Base-by-base conservation (phyloP, 2,888 invertebrate genomes). In the Cryptus viduatorius region DNA sequence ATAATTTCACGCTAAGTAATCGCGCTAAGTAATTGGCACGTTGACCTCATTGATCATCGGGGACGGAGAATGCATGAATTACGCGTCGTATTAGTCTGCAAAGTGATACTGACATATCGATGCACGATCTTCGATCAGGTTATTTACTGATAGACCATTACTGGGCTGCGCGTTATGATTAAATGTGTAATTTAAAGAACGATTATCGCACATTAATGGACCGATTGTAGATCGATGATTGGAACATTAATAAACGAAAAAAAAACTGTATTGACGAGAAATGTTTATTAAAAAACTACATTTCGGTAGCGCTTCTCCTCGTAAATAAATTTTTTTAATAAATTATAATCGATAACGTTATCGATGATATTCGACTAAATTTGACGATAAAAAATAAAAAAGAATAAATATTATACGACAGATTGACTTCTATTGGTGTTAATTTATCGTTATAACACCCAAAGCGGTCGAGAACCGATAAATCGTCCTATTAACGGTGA, bases 401-500 rank as follows among this genome's bases (percentile, higher is more conserved):
- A 10, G 16, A 19, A 29, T 37, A 61, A 31, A 61, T 31, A 24
- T 31, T 29, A 61, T 4, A 14, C 4, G 4, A 31, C 14, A 31
- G 14, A 61, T 31, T n/a, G 31, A 29, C 14, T 14, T 61, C 5
- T 14, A 4, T 31, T 5, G n/a, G 14, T 29, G 31, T 31, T 29
- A 29, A 61, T 29, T n/a, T n/a, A 7, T 7, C 10, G 12, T 61
- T 61, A 0, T 3, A 29, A 7, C 29, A 14, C 29, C 1, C 2
- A n/a, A 12, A 5, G 14, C 14, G 59, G 4, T 61, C 59, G 31
- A 29, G 44, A 5, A 44, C n/a, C 79, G 75, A 79, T 82, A 82
- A 77, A 64, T 75, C 75, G 29, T 69, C 44, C 72, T 67, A 46
- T 82, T 73, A 48, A 76, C 80, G 16, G 68, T 72, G 81, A 72